Evolutionary conservation across 2,113 vertebrate species (phyloP).

Genomic region (Hucho hucho): DNA sequence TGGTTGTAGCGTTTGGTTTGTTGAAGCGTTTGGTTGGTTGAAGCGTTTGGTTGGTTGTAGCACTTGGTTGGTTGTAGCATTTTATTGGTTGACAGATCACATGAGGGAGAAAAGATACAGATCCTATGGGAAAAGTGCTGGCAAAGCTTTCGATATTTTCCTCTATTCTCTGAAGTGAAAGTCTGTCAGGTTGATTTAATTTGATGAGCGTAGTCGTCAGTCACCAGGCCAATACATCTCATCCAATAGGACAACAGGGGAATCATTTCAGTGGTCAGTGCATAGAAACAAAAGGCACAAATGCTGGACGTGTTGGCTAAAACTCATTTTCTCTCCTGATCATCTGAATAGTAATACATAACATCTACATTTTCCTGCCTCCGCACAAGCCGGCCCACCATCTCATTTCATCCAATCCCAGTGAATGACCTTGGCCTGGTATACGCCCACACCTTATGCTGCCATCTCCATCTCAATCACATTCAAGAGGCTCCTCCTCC

Average conservation of each 20-base stretch:
- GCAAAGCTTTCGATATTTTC: no score
- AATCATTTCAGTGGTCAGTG: neutral
- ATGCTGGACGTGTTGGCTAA: neutral
- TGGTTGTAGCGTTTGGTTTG: no score
- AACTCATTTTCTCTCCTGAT: neutral
- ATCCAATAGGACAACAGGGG: neutral
- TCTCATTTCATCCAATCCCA: slow-evolving; percentile 12
- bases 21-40: no score
- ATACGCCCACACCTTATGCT: slow-evolving; percentile 54
- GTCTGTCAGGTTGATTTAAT: no score
- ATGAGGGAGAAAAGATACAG: neutral
- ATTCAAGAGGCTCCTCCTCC: slow-evolving; percentile 47
- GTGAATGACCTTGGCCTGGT: slow-evolving; percentile 27
- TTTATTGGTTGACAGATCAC: no score
- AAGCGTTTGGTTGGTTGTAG: no score
- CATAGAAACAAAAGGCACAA: neutral
- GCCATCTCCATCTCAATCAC: slow-evolving; percentile 47
- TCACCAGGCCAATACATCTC: neutral
- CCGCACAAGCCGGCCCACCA: slow-evolving; percentile 15
- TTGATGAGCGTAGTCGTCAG: neutral
- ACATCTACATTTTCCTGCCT: slow-evolving; percentile 14
- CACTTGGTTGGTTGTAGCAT: no score
- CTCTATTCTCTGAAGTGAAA: no score
- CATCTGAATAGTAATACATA: neutral
- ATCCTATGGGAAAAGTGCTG: neutral